These are phyloP conservation scores for Amphipoea lucens DNA, from an alignment of 2,888 invertebrate genomes.

Conservation along the genomic window DNA sequence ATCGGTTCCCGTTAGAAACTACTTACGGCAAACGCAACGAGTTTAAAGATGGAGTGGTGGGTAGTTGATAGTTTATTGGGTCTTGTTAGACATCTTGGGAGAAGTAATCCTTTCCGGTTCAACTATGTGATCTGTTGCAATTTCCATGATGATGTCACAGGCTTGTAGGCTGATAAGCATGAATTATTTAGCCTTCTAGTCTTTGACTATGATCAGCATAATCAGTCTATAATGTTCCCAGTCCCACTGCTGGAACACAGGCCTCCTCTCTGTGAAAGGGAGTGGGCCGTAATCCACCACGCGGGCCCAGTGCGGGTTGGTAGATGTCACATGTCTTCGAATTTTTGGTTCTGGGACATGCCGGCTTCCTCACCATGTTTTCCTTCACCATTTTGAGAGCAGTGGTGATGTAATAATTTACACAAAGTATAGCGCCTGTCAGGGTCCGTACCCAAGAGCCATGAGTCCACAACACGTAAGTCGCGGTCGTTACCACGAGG, in stretches of 20 bases:
- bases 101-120: constrained; percentile 52
- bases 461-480: background rate
- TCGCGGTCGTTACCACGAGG: background rate
- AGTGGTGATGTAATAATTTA: too few species aligned
- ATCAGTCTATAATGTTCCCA: background rate
- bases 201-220: background rate
- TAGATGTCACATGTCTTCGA: too few species aligned
- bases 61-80: constrained; percentile 53
- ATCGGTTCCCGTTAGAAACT: constrained; percentile 57
- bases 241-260: background rate
- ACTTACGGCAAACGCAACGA: constrained; percentile 47
- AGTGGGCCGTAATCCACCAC: background rate
- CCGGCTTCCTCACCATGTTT: background rate
- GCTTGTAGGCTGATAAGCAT: constrained; percentile 38
- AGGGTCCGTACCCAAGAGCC: background rate
- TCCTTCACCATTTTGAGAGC: background rate
- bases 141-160: constrained; percentile 47
- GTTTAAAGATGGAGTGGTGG: constrained; percentile 48
- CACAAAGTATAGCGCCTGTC: background rate
- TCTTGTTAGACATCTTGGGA: constrained; percentile 44
- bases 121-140: constrained; percentile 43
- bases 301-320: background rate
- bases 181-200: constrained; percentile 25
- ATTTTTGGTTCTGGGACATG: background rate
- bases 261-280: too few species aligned